Conservation (phyloP, 2,113 vertebrate genomes). For the Panthera uncia region DNA sequence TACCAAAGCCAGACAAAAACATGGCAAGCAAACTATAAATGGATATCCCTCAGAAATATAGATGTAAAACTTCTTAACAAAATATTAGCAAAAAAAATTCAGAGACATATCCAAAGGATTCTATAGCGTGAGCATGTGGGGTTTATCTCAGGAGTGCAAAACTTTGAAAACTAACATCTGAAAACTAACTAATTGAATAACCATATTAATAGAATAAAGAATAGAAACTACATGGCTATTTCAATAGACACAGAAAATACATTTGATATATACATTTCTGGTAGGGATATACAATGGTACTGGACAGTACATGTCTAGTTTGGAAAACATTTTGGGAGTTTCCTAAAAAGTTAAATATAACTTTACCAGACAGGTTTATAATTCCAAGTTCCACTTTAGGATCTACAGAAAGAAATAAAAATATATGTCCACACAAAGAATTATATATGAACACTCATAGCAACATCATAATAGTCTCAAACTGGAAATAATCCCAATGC, state of each 20-base stretch:
- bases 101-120: neutral
- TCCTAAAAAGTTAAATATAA: neutral
- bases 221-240: neutral
- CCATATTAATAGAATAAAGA: neutral
- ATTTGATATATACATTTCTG: neutral
- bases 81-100: neutral
- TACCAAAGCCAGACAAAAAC: neutral
- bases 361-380: neutral
- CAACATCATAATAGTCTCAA: neutral
- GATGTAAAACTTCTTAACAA: neutral
- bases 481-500: slow-evolving; percentile 18
- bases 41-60: neutral
- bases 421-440: neutral
- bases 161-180: neutral
- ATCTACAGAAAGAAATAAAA: neutral
- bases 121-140: neutral
- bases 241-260: neutral
- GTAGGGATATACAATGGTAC: neutral
- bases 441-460: neutral
- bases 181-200: neutral
- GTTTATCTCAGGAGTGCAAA: neutral
- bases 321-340: slow-evolving; percentile 20
- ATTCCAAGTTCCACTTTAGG: neutral
- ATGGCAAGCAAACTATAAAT: neutral
- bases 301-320: neutral